Base-by-base conservation (phyloP, 1,140 invertebrate genomes). In the Zophobas atratus region DNA sequence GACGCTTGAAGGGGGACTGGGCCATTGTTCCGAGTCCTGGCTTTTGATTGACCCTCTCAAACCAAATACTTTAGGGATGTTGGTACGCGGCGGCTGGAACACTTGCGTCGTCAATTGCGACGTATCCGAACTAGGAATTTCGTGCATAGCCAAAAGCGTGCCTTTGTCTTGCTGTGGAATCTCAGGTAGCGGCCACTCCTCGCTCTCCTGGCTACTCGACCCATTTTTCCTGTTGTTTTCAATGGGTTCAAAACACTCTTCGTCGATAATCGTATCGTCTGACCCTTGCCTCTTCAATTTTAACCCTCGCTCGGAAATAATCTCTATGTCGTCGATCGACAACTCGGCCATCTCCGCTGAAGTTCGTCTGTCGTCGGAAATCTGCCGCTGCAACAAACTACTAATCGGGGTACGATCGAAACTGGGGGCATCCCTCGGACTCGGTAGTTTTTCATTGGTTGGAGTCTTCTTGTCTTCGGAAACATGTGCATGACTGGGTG, bases 281-380 rank as follows among this genome's bases (percentile, higher is more conserved):
- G 86, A 87, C 74, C 81, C 85, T 80, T 87, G 86, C 32, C 85
- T 70, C 51, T 78, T 81, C 35, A 87, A 71, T 72, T 81, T 82
- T 32, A 86, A 79, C 34, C 84, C 85, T 41, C 86, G 79, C 77
- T 87, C 86, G 0, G 86, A 86, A 6, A 87, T 85, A 39, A 87
- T 84, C 74, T 87, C 87, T 1, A 91, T 88, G 32, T 89, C 91
- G 84, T 94, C 93, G 39, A 94, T 94, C 0, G 93, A 93, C 77
- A 94, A 92, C 81, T 95, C 93, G 0, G 93, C 93, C 88, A 95
- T 92, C 88, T 95, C 93, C 0, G 93, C 93, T 0, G 93, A 95
- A 1, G 93, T 95, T 82, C 93, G 89, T 67, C 93, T 89, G 86
- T 95, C 93, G 38, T 94, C 93, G 0, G 93, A 95, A 78, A 94